phyloP scores from a whole-genome alignment of 2,797 vertebrate species.

The Myiotriccus ornatus region DNA sequence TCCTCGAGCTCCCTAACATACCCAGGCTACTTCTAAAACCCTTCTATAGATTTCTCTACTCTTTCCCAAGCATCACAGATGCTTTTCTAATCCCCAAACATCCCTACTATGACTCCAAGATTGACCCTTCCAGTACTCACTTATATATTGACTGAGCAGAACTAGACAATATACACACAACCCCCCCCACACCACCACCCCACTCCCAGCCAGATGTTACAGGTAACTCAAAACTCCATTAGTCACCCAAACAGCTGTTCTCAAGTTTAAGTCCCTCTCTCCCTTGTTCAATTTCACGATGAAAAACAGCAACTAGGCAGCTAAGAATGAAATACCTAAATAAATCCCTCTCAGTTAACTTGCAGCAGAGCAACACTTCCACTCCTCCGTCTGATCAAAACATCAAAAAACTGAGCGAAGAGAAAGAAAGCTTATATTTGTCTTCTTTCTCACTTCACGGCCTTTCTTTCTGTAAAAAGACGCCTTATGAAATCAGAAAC shows the following conservation, averaged over 20 bases:
- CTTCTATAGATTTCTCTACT: background rate
- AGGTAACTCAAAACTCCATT: background rate
- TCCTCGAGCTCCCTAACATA: background rate
- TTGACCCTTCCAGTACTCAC: background rate
- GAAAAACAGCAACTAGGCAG: background rate
- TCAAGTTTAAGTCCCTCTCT: background rate
- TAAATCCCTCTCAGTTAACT: background rate
- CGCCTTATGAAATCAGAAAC: background rate
- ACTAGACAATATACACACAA: background rate
- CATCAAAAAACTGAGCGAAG: background rate
- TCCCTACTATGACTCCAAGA: background rate
- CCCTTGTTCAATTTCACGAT: background rate
- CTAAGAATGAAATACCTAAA: background rate
- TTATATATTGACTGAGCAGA: background rate
- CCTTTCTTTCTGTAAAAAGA: background rate
- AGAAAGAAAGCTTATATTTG: background rate
- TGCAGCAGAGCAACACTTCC: background rate
- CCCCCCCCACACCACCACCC: background rate
- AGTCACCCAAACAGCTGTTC: background rate
- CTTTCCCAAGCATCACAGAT: background rate
- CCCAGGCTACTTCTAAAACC: background rate
- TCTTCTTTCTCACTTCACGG: background rate
- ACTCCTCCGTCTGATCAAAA: background rate
- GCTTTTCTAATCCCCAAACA: background rate
- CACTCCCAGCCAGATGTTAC: background rate